Evolutionary conservation across 1,140 invertebrate genomes (phyloP).

Genomic region (Popillia japonica): DNA sequence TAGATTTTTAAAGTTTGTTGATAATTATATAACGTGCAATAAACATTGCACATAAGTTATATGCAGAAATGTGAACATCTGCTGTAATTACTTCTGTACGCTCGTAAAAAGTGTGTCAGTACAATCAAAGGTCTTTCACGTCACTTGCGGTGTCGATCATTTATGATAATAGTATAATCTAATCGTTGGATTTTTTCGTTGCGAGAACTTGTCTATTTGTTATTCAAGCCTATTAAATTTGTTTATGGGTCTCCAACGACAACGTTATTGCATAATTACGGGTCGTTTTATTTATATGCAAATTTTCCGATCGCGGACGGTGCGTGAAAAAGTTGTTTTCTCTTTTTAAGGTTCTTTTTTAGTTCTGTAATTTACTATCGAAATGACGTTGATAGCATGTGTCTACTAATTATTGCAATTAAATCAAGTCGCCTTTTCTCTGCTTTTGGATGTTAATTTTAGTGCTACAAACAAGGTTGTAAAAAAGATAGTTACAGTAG

Average conservation of each 20-base stretch:
- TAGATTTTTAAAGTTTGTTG: no score
- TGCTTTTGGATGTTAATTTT: not conserved
- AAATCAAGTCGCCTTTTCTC: not conserved
- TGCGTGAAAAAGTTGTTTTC: constrained; percentile 15
- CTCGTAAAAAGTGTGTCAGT: constrained; percentile 35
- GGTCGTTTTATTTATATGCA: constrained; percentile 38
- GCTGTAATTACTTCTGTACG: constrained; percentile 15
- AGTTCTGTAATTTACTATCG: constrained; percentile 18
- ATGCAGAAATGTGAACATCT: not conserved
- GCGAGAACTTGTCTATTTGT: constrained; percentile 28
- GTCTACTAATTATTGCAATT: not conserved
- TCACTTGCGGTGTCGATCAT: constrained; percentile 34
- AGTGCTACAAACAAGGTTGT: not conserved
- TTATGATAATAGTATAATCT: constrained; percentile 28
- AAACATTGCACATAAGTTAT: not conserved
- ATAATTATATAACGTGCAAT: no score
- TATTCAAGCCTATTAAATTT: constrained; percentile 31
- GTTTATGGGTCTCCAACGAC: constrained; percentile 31
- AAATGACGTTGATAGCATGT: not conserved
- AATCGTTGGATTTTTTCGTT: constrained; percentile 15
- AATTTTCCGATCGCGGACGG: constrained; percentile 4
- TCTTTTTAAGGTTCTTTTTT: constrained; percentile 23
- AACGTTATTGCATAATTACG: constrained; percentile 34
- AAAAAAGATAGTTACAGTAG: no score
- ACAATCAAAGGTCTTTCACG: constrained; percentile 36